Percentiles rank a stretch among this genome's conserved stretches.
These are phyloP conservation scores for Micromesistius poutassou DNA, from an alignment of 2,797 vertebrate genomes.

Conservation along the genomic window DNA sequence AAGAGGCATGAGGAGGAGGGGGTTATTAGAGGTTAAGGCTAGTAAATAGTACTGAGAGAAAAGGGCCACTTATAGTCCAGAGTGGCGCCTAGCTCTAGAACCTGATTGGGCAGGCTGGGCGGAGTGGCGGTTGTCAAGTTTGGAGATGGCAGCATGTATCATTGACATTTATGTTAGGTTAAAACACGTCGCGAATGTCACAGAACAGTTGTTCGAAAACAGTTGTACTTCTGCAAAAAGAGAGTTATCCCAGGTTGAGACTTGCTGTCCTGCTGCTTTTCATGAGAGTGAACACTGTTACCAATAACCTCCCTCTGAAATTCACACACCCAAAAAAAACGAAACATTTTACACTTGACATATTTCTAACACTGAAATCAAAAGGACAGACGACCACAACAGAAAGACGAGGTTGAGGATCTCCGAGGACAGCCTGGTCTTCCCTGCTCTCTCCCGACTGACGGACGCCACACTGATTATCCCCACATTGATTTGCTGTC, in stretches of 20 bases:
- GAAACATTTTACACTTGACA: not conserved
- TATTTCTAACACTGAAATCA: not conserved
- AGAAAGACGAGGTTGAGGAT: slow-evolving; percentile 64
- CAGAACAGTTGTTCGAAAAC: slow-evolving; percentile 56
- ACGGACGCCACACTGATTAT: slow-evolving; percentile 71
- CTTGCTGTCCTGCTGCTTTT: slow-evolving; percentile 46
- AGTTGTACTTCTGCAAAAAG: slow-evolving; percentile 51
- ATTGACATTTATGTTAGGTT: slow-evolving; percentile 58
- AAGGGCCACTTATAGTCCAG: slow-evolving; percentile 54
- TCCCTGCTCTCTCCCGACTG: slow-evolving; percentile 53
- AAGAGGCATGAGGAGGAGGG: slow-evolving; percentile 61
- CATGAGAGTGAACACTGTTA: slow-evolving; percentile 60
- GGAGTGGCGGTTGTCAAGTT: slow-evolving; percentile 52
- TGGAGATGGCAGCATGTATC: slow-evolving; percentile 67
- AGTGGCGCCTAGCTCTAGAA: slow-evolving; percentile 61
- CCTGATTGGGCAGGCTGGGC: slow-evolving; percentile 51
- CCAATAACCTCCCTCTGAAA: slow-evolving; percentile 47
- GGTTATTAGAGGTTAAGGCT: slow-evolving; percentile 71
- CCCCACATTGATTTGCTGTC: slow-evolving; percentile 72
- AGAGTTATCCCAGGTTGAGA: not conserved
- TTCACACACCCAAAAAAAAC: slow-evolving; percentile 55
- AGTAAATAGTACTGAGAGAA: slow-evolving; percentile 75
- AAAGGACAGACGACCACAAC: slow-evolving; percentile 33
- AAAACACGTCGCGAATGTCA: slow-evolving; percentile 54
- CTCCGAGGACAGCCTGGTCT: slow-evolving; percentile 54